Evolutionary conservation across 2,888 invertebrate genomes (phyloP).

Genomic region (Melinopterus prodromus): DNA sequence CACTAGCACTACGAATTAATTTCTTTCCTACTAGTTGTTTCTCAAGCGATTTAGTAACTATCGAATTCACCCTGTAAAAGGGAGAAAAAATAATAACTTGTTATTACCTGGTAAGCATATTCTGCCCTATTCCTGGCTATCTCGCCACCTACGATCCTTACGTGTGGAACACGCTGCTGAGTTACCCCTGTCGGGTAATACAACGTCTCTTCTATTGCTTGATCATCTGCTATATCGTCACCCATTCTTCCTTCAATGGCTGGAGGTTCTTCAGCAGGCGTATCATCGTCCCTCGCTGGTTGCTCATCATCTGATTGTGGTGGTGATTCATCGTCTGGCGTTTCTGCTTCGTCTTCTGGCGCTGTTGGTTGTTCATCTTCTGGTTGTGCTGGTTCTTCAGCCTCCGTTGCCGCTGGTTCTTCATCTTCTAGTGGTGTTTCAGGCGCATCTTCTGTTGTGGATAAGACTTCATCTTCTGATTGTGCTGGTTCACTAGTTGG

Average conservation of each 20-base stretch:
- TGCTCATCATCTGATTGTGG: neutral
- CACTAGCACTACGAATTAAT: too few relatives aligned
- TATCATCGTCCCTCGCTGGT: slow-evolving; percentile 1
- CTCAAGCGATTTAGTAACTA: too few relatives aligned
- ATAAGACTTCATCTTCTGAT: neutral
- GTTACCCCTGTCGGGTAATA: slow-evolving; percentile 12
- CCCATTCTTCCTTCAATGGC: neutral
- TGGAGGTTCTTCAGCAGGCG: neutral
- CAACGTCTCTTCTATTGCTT: neutral
- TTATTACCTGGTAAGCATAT: slow-evolving; percentile 40
- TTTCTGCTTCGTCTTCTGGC: neutral
- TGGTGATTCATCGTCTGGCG: neutral
- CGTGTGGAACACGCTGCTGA: slow-evolving; percentile 24
- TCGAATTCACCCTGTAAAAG: too few relatives aligned
- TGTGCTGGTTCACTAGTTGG: neutral
- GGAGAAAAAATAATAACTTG: too few relatives aligned
- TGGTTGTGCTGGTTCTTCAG: neutral
- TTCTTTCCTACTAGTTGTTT: too few relatives aligned
- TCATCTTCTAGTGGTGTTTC: neutral
- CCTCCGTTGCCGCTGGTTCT: neutral
- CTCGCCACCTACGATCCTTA: slow-evolving; percentile 40
- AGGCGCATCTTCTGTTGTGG: neutral
- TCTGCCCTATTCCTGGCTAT: slow-evolving; percentile 32
- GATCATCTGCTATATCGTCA: neutral
- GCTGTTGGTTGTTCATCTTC: neutral